Conservation (phyloP, 53 echinoderm and acorn worm species). For the Echinarachnius parma region DNA sequence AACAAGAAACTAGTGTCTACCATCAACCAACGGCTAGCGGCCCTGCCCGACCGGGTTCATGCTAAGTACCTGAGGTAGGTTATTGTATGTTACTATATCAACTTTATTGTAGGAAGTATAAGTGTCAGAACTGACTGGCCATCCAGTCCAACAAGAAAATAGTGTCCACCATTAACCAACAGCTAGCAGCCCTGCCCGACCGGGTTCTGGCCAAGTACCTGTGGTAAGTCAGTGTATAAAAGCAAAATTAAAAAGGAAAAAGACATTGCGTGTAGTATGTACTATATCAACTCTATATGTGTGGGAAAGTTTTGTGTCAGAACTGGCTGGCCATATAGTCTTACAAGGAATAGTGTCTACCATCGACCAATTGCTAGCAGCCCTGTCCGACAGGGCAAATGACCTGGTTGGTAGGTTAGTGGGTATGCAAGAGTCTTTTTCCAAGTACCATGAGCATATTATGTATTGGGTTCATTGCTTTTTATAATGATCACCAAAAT, state of each 20-base stretch:
- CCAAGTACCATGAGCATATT: no score
- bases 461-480: no score
- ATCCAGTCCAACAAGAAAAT: conserved; percentile 79
- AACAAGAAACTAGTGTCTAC: conserved; percentile 62
- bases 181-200: conserved; percentile 24
- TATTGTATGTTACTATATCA: no score
- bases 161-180: conserved; percentile 55
- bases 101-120: no score
- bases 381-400: conserved; percentile 27
- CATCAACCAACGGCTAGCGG: conserved; percentile 47
- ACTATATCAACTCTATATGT: no score
- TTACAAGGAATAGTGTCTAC: conserved; percentile 57
- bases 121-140: conserved; percentile 90
- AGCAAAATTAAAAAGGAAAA: no score
- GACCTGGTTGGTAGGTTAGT: no score
- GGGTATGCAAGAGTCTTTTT: no score
- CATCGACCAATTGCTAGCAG: conserved; percentile 45
- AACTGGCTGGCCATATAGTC: conserved; percentile 94
- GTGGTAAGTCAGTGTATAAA: no score
- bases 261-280: no score
- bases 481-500: no score
- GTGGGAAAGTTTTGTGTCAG: conserved; percentile 53
- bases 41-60: conserved; percentile 31
- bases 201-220: conserved; percentile 33
- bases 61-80: conserved; percentile 37